phyloP scores from a whole-genome alignment of 1,140 invertebrate genomes.

The Kradibia gibbosae region DNA sequence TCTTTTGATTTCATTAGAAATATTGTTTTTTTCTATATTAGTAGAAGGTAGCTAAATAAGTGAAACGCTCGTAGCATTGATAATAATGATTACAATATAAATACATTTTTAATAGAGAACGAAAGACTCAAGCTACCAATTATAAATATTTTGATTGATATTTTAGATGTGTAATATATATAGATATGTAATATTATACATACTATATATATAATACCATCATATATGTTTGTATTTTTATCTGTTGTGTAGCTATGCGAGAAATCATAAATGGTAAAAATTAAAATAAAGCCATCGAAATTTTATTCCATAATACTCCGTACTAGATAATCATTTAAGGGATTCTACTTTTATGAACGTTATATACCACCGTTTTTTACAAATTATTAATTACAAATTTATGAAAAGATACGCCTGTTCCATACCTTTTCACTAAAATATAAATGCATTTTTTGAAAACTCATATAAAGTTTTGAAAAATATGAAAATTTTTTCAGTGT shows the following conservation, averaged over 20 bases:
- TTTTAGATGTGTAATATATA: neutral
- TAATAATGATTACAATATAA: slow-evolving; percentile 8
- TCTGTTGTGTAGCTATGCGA: neutral
- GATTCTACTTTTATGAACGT: too few species aligned
- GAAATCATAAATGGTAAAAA: neutral
- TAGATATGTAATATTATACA: too few species aligned
- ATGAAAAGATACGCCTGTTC: too few species aligned
- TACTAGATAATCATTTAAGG: neutral
- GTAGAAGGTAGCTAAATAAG: neutral
- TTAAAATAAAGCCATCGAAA: slow-evolving; percentile 25
- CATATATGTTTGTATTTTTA: neutral
- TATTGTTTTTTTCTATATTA: neutral
- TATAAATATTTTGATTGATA: neutral
- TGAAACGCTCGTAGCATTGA: slow-evolving; percentile 3
- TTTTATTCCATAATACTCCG: neutral
- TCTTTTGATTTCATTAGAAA: neutral
- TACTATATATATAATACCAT: too few species aligned
- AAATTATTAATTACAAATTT: too few species aligned
- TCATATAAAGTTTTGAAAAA: too few species aligned
- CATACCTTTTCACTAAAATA: too few species aligned
- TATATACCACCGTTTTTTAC: too few species aligned
- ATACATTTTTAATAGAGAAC: neutral
- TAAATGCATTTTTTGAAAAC: too few species aligned
- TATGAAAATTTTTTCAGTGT: too few species aligned
- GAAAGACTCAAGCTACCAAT: slow-evolving; percentile 4